phyloP scores from a whole-genome alignment of 2,888 invertebrate species.

The Drosophila emarginata region DNA sequence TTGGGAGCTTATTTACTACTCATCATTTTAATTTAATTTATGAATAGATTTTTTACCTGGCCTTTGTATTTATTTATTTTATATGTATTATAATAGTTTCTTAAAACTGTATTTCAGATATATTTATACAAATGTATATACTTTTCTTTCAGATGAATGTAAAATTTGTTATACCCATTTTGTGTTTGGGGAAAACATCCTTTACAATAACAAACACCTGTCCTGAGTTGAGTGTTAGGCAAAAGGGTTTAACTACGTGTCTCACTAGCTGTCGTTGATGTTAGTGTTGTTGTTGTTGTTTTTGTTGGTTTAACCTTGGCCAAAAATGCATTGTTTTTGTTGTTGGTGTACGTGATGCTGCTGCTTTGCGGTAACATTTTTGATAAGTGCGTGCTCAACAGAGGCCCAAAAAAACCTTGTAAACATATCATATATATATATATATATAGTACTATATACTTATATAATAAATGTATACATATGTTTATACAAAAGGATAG shows the following conservation, averaged over 20 bases:
- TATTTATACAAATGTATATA: too few relatives aligned
- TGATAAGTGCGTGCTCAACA: conserved; percentile 60
- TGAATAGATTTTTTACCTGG: too few relatives aligned
- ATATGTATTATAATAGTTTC: too few relatives aligned
- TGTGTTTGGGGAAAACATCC: neutral
- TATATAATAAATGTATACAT: neutral
- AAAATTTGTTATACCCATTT: conserved; percentile 13
- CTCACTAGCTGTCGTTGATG: conserved; percentile 44
- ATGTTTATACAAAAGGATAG: conserved; percentile 1
- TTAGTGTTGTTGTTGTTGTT: conserved; percentile 21
- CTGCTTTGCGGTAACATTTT: conserved; percentile 68
- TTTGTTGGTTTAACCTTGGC: conserved; percentile 41
- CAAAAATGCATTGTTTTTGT: conserved; percentile 48
- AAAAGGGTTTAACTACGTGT: conserved; percentile 72
- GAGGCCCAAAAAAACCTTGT: conserved; percentile 40
- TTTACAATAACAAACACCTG: conserved; percentile 56
- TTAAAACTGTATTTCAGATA: too few relatives aligned
- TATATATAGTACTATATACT: neutral
- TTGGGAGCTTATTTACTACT: too few relatives aligned
- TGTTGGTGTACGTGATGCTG: conserved; percentile 42
- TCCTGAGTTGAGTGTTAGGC: conserved; percentile 64
- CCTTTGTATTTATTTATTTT: too few relatives aligned
- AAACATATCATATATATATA: conserved; percentile 26
- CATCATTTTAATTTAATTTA: too few relatives aligned
- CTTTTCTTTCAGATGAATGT: neutral